Evolutionary conservation across 2,888 invertebrate species (phyloP).

Genomic region (Tipula confusa): DNA sequence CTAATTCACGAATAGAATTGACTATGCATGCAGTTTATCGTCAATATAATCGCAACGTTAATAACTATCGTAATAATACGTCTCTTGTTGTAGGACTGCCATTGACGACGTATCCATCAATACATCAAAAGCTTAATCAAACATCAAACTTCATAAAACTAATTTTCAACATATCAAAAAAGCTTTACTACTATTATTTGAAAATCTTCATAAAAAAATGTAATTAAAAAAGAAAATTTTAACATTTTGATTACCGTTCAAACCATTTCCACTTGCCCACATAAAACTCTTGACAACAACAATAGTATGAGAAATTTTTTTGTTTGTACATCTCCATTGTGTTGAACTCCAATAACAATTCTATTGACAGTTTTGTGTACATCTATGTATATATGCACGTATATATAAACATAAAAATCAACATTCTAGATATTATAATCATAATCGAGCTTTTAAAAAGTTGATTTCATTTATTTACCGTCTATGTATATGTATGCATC

Average conservation of each 20-base stretch:
- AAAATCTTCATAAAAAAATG: background rate
- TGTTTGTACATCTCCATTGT: background rate
- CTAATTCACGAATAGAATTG: too few relatives aligned
- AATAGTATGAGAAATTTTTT: background rate
- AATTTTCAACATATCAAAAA: background rate
- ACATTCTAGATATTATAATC: background rate
- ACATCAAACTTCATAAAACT: too few relatives aligned
- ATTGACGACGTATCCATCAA: too few relatives aligned
- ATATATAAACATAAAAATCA: background rate
- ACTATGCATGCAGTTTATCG: too few relatives aligned
- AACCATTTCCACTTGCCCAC: background rate
- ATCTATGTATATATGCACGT: background rate
- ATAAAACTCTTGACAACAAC: background rate
- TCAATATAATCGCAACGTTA: too few relatives aligned
- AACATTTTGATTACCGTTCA: slow-evolving; percentile 4
- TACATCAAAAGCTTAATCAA: too few relatives aligned
- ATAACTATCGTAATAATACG: too few relatives aligned
- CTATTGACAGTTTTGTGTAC: background rate
- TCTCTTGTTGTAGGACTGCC: too few relatives aligned
- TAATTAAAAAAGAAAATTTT: background rate
- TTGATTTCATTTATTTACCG: background rate
- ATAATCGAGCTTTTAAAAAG: background rate
- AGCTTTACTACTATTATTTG: too few relatives aligned
- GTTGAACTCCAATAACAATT: background rate
- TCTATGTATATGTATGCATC: background rate